Evolutionary conservation across 2,888 invertebrate genomes (phyloP), one percentile per base, ranked within the genome.

Genomic region (Epirrhoe alternata): DNA sequence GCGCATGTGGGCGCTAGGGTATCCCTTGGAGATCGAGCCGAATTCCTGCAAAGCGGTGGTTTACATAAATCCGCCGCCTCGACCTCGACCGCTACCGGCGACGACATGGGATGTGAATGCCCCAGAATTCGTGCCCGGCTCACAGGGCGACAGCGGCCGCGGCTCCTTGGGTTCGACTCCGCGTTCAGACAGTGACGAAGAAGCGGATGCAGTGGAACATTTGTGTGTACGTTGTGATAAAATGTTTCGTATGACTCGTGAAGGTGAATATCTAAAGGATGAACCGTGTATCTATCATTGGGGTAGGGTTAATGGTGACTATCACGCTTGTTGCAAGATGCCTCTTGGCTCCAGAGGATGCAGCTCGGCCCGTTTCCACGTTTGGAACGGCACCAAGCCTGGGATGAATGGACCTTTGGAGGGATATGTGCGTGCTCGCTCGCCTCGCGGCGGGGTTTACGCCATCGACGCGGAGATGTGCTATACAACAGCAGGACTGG

Each of bases 401-500:
- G 97, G 97, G 3, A 88, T 95, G 74, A 97, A 97, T 82, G 96
- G 96, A 0, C 97, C 97, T 0, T 94, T 95, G 69, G 93, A 94
- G 16, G 96, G 95, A 31, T 97, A 94, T 80, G 95, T 95, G 0
- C 89, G 94, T 56, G 96, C 96, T 1, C 86, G 90, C 64, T 89
- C 89, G 53, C 87, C 90, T 55, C 90, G 94, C 6, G 88, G 90
- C 33, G 94, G 95, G 63, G 95, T 97, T 1, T 98, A 96, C 86
- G 97, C 98, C 0, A 85, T 99, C 30, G 99, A 99, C 89, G 98
- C 99, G 85, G 99, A 99, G 92, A 99, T 99, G 99, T 97, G 97
- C 77, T 99, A 97, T 85, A 99, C 99, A 5, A 96, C 96, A 0
- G 93, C 94, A 17, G 99, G 99, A 0, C 90, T 97, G 55, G 99